Base-by-base conservation (phyloP, 2,113 vertebrate species). In the Melospiza melodia region DNA sequence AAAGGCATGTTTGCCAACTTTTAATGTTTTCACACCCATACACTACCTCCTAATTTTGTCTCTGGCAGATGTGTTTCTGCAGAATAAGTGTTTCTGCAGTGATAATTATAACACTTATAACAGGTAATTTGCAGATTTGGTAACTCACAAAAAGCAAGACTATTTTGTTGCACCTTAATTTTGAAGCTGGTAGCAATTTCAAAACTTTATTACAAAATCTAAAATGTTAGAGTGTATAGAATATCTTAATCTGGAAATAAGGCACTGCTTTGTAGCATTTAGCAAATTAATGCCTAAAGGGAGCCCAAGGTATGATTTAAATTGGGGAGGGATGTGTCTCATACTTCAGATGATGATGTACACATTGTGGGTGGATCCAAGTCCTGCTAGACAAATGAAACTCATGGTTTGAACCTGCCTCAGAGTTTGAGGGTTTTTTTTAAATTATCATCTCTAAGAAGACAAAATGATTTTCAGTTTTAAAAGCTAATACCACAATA, bases 1-100 rank as follows among this genome's bases (percentile, higher is more conserved):
- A 90, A 95, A 96, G 78, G 10, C n/a, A 7, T 94, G 76, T 97
- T 97, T 97, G 91, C 88, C 89, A 96, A 97, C 95, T 97, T 96
- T 74, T 85, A 61, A 74, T 93, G 93, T 97, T 96, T 94, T 94
- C 46, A 69, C 54, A 88, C 86, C 86, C 74, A 80, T 92, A 76
- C 13, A 35, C 48, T 6, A 7, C 92, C 92, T 97, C 92, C 94
- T 96, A 41, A 80, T 95, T 97, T 95, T 94, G 89, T 97, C 84
- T 96, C 46, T 91, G 52, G 77, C 88, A 93, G 90, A 93, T 97
- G 83, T 95, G 83, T 94, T 37, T 37, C 37, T 37, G 39, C 79
- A 93, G 57, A 90, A 43, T 54, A 77, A 33, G 81, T 96, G 90
- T 90, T 97, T 89, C 31, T 63, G 54, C 65, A 81, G 90, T 78